These are phyloP conservation scores for Halcyon badia DNA, from an alignment of 2,797 vertebrate genomes.

Conservation along the genomic window DNA sequence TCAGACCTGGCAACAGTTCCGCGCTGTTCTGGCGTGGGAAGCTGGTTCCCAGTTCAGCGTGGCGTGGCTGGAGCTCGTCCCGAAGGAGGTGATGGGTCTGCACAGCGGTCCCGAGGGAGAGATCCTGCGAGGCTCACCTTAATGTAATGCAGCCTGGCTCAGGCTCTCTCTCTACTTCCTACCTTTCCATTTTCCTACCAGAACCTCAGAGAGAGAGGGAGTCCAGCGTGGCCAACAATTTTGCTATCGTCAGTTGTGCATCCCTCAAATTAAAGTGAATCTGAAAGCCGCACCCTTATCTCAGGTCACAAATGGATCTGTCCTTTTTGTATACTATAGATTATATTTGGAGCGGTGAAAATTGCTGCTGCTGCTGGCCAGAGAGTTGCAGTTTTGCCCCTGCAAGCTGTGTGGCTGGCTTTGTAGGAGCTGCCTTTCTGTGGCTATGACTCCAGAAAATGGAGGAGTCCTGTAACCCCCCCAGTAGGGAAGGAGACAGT, in stretches of 20 bases:
- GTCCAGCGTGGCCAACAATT: background rate
- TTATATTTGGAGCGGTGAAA: background rate
- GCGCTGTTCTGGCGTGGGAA: rapidly evolving
- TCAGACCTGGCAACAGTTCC: rapidly evolving
- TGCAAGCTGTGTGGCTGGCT: background rate
- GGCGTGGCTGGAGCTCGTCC: background rate
- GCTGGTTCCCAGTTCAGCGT: rapidly evolving
- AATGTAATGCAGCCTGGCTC: background rate
- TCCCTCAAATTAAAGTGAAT: background rate
- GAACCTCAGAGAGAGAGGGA: background rate
- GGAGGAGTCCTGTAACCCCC: background rate
- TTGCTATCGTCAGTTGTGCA: background rate
- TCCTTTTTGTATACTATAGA: background rate
- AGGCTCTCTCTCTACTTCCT: background rate
- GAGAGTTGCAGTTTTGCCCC: background rate
- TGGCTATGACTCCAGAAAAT: background rate
- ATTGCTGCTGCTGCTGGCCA: background rate
- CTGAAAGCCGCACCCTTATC: background rate
- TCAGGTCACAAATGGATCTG: rapidly evolving
- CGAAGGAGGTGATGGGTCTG: background rate
- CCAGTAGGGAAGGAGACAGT: background rate
- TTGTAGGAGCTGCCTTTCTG: background rate
- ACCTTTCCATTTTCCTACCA: background rate
- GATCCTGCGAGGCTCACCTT: background rate
- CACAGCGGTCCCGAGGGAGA: background rate